A percentile compares a stretch with the other conserved stretches of the same genome.
These are phyloP conservation scores for Metridium senile DNA, from an alignment of 92 coral and sea anemone species.

Conservation along the genomic window DNA sequence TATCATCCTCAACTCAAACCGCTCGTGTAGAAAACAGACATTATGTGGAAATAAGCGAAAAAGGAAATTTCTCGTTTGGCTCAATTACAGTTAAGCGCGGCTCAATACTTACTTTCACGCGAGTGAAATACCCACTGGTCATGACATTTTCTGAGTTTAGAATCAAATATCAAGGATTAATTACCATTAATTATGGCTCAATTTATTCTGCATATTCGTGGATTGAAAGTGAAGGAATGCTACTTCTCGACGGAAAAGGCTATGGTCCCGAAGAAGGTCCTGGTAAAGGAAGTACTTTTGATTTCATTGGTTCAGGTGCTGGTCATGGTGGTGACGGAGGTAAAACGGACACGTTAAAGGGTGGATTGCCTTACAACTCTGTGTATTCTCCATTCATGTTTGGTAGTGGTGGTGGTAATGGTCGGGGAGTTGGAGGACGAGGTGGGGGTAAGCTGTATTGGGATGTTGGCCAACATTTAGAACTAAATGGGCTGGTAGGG, in stretches of 20 bases:
- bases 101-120: slow-evolving; percentile 41
- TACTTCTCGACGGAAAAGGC: slow-evolving; percentile 62
- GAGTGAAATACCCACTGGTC: slow-evolving; percentile 42
- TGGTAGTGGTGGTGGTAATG: slow-evolving; percentile 74
- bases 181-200: slow-evolving; percentile 58
- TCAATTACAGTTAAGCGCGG: slow-evolving; percentile 53
- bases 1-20: slow-evolving; percentile 63
- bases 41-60: slow-evolving; percentile 54
- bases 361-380: slow-evolving; percentile 66
- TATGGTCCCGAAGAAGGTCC: slow-evolving; percentile 58
- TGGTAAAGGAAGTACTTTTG: slow-evolving; percentile 47
- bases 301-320: slow-evolving; percentile 57
- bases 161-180: slow-evolving; percentile 60
- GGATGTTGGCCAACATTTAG: slow-evolving; percentile 46
- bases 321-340: slow-evolving; percentile 78
- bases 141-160: slow-evolving; percentile 46
- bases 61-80: slow-evolving; percentile 71
- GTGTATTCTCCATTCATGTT: slow-evolving; percentile 56
- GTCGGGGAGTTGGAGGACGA: slow-evolving; percentile 60
- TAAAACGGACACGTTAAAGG: slow-evolving; percentile 18
- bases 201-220: slow-evolving; percentile 49
- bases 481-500: slow-evolving; percentile 53
- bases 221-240: slow-evolving; percentile 60
- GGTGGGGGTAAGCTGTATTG: slow-evolving; percentile 66
- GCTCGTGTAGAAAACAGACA: slow-evolving; percentile 61